Percentiles rank a stretch among this genome's conserved stretches.
These are phyloP conservation scores for Xestia xanthographa DNA, from an alignment of 2,888 invertebrate genomes.

Conservation along the genomic window DNA sequence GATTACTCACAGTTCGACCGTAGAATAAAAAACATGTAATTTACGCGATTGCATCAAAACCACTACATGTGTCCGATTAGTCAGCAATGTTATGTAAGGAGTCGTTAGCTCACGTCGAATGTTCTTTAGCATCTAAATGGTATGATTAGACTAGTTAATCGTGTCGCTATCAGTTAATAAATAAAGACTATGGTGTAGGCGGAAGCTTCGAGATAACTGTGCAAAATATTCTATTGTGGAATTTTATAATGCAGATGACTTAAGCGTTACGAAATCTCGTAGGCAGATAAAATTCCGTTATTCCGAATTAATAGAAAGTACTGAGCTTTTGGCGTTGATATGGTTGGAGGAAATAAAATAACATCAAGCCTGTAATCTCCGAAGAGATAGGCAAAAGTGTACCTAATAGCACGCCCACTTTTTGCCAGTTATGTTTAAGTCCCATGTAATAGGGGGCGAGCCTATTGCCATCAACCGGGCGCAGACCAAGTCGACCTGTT, in stretches of 20 bases:
- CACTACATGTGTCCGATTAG: slow-evolving; percentile 44
- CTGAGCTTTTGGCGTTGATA: not conserved
- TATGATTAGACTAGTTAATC: slow-evolving; percentile 45
- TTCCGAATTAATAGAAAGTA: slow-evolving; percentile 15
- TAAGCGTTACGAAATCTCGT: not conserved
- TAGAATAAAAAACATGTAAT: slow-evolving; percentile 59
- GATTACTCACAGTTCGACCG: slow-evolving; percentile 50
- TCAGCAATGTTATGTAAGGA: slow-evolving; percentile 59
- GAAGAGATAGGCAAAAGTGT: not conserved
- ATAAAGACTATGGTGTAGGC: slow-evolving; percentile 32
- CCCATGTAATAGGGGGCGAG: not conserved
- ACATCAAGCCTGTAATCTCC: not conserved
- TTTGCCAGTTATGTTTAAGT: not conserved
- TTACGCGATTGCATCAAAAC: slow-evolving; percentile 57
- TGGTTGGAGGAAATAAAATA: not conserved
- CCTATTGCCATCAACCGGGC: not conserved
- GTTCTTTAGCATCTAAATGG: slow-evolving; percentile 56
- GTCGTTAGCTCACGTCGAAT: slow-evolving; percentile 24
- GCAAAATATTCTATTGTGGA: slow-evolving; percentile 25
- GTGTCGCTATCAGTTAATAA: slow-evolving; percentile 38
- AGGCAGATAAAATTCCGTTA: not conserved
- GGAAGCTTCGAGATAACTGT: slow-evolving; percentile 42
- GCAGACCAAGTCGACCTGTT: not conserved
- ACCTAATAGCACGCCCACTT: not conserved
- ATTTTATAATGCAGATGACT: not conserved